Evolutionary conservation across 2,888 invertebrate species (phyloP).

Genomic region (Eumerus sabulonum): DNA sequence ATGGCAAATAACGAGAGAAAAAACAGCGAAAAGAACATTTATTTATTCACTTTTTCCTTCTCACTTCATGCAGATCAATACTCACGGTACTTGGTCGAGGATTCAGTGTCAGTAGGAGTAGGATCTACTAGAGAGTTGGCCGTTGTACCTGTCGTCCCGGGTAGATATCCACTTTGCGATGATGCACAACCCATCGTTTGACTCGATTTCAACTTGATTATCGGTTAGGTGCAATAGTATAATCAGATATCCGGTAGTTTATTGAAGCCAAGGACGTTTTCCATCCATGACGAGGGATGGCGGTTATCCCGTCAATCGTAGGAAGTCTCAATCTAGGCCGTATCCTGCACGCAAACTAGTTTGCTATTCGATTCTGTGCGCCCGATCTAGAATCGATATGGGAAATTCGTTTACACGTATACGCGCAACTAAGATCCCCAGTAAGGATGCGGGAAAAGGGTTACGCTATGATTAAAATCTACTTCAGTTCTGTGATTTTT

Average conservation of each 20-base stretch:
- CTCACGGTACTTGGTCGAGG: slow-evolving; percentile 59
- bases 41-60: slow-evolving; percentile 34
- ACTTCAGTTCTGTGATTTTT: slow-evolving; percentile 55
- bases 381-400: slow-evolving; percentile 21
- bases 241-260: slow-evolving; percentile 67
- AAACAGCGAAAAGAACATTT: slow-evolving; percentile 36
- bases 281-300: slow-evolving; percentile 56
- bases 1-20: slow-evolving; percentile 32
- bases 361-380: slow-evolving; percentile 12
- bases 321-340: slow-evolving; percentile 54
- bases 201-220: slow-evolving; percentile 36
- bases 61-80: slow-evolving; percentile 44
- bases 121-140: slow-evolving; percentile 5
- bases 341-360: slow-evolving; percentile 25
- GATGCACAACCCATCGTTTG: slow-evolving; percentile 71
- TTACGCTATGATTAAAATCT: slow-evolving; percentile 39
- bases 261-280: slow-evolving; percentile 54
- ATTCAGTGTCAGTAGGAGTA: slow-evolving; percentile 26
- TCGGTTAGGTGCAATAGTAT: slow-evolving; percentile 57
- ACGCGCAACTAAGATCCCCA: slow-evolving; percentile 26
- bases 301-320: slow-evolving; percentile 39
- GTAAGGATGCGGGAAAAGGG: slow-evolving; percentile 21
- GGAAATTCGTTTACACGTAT: slow-evolving; percentile 52
- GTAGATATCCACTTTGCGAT: slow-evolving; percentile 60
- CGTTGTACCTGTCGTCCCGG: slow-evolving; percentile 22